phyloP scores from a whole-genome alignment of 2,888 invertebrate species.

The Caenorhabditis plicata region DNA sequence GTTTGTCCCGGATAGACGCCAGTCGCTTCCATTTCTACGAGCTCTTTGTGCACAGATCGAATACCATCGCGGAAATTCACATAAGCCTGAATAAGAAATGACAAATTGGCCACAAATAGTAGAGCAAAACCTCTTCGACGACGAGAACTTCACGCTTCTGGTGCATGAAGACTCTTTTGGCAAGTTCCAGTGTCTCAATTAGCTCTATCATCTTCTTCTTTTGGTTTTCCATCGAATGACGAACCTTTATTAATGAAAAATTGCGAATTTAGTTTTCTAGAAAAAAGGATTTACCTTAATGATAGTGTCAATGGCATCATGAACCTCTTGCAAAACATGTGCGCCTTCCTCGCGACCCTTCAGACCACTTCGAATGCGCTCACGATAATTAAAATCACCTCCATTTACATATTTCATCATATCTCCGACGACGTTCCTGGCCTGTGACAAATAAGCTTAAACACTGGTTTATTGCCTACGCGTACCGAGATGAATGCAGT shows the following conservation, averaged over 20 bases:
- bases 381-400: constrained; percentile 31
- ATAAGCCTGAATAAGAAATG: constrained; percentile 42
- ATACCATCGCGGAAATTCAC: constrained; percentile 49
- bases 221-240: constrained; percentile 37
- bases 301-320: constrained; percentile 36
- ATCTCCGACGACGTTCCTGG: constrained; percentile 15
- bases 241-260: constrained; percentile 9
- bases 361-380: constrained; percentile 24
- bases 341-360: constrained; percentile 43
- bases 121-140: constrained; percentile 81
- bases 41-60: constrained; percentile 39
- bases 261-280: too few relatives aligned
- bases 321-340: constrained; percentile 44
- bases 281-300: constrained; percentile 9
- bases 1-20: constrained; percentile 49
- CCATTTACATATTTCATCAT: constrained; percentile 27
- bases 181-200: constrained; percentile 78
- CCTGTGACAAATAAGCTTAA: too few relatives aligned
- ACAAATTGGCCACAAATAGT: constrained; percentile 2
- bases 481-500: constrained; percentile 30
- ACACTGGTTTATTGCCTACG: not conserved
- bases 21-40: constrained; percentile 46
- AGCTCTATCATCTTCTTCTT: constrained; percentile 69
- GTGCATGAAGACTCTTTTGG: constrained; percentile 83
- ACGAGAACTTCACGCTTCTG: constrained; percentile 92